Evolutionary conservation across 2,113 vertebrate species (phyloP).

Genomic region (Mugil cephalus): DNA sequence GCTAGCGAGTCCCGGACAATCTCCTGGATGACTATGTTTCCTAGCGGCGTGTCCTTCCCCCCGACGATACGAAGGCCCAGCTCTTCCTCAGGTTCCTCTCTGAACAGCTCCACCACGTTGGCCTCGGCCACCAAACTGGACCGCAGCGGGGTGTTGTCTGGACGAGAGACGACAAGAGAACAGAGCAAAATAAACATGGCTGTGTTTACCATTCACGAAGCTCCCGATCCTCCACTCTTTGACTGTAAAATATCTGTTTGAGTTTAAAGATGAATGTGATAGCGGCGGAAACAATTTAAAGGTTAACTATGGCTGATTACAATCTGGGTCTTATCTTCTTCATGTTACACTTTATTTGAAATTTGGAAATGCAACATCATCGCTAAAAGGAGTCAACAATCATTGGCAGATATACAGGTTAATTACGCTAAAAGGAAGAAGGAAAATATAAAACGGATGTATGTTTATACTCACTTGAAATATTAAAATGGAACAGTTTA

Average conservation of each 20-base stretch:
- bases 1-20: slow-evolving; percentile 87
- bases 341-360: too few relatives aligned
- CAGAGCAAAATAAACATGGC: neutral
- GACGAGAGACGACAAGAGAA: neutral
- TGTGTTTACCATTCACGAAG: neutral
- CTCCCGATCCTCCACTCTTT: neutral
- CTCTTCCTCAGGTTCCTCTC: slow-evolving; percentile 88
- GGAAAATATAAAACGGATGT: too few relatives aligned
- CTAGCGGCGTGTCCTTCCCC: slow-evolving; percentile 92
- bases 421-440: too few relatives aligned
- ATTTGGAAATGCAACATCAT: too few relatives aligned
- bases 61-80: slow-evolving; percentile 92
- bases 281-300: too few relatives aligned
- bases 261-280: too few relatives aligned
- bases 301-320: too few relatives aligned
- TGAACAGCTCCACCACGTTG: slow-evolving; percentile 87
- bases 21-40: slow-evolving; percentile 93
- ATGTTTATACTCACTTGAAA: too few relatives aligned
- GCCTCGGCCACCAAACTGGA: slow-evolving; percentile 92
- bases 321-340: too few relatives aligned
- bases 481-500: too few relatives aligned
- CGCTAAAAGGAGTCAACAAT: too few relatives aligned
- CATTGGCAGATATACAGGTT: too few relatives aligned
- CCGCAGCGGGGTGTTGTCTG: slow-evolving; percentile 87
- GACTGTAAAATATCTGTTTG: neutral